Evolutionary conservation across 1,140 invertebrate species (phyloP), one percentile per base, ranked within the genome.

Genomic region (Drosophila saltans): DNA sequence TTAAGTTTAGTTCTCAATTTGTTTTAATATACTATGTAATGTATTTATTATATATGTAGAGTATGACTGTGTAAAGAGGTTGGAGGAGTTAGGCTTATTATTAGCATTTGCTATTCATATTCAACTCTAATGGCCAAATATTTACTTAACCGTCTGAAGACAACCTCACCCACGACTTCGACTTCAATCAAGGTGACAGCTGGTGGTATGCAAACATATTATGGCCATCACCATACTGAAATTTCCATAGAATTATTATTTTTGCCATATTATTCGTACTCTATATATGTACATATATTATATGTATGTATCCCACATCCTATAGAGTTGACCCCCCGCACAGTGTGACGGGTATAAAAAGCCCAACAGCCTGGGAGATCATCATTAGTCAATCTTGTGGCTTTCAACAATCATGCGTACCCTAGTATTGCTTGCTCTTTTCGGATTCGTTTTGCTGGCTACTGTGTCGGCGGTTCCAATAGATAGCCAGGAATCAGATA

Each of bases 391-490:
- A 64, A 3, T 56, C 57, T 70, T 65, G 69, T 55, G 69, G 24
- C 60, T 33, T 16, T 21, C 16, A 60, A 55, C 36, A 80, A 64
- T 52, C 40, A 89, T 86, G 83, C 83, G 84, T 56, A 63, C 58
- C 21, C 58, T 68, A 58, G 11, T 89, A 24, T 7, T 86, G 40
- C 58, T 86, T 41, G 84, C 76, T 21, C 76, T 86, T 7, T 83
- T 86, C 48, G 83, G 83, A 41, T 64, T 72, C 39, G 84, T 86
- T 61, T 66, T 86, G 11, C 36, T 86, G 28, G 48, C 83, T 52
- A 69, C 62, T 33, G 60, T 71, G 6, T 70, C 72, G 5, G 69
- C 80, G 6, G 40, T 39, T 26, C 28, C 58, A 2, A 2, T 36
- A n/a, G 33, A 36, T 7, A 36, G 33, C 33, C 33, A 36, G 33